Evolutionary conservation across 2,797 vertebrate species (phyloP).

Genomic region (Microctenopoma lineatum): DNA sequence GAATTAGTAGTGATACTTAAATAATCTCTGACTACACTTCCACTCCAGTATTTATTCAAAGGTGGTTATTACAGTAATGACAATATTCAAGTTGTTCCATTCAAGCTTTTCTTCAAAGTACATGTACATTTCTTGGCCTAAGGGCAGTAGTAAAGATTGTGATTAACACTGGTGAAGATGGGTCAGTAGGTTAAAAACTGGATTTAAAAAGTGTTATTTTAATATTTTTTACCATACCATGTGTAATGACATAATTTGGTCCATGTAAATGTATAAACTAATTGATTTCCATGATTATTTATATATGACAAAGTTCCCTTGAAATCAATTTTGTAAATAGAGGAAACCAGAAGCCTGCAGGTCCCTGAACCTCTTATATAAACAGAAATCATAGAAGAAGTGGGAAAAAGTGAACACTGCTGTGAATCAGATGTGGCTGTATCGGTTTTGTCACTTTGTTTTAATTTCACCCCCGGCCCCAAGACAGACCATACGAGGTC

Average conservation of each 20-base stretch:
- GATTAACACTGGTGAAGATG: not conserved
- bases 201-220: too few relatives aligned
- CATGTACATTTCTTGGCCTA: not conserved
- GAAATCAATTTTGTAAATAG: not conserved
- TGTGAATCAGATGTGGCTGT: not conserved
- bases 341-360: not conserved
- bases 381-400: not conserved
- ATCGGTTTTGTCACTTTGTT: not conserved
- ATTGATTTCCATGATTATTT: not conserved
- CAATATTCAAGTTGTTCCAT: not conserved
- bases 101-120: not conserved
- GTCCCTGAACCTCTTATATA: slow-evolving; percentile 29
- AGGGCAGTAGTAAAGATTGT: not conserved
- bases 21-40: not conserved
- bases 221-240: too few relatives aligned
- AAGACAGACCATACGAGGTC: not conserved
- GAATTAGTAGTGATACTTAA: not conserved
- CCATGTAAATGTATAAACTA: not conserved
- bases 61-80: not conserved
- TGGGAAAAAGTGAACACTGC: not conserved
- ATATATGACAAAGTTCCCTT: not conserved
- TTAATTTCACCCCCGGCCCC: not conserved
- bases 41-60: not conserved
- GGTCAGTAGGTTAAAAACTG: not conserved
- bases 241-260: too few relatives aligned